Percentiles rank a stretch among this genome's conserved stretches.
These are phyloP conservation scores for Channa argus DNA, from an alignment of 2,113 vertebrate species.

Conservation along the genomic window DNA sequence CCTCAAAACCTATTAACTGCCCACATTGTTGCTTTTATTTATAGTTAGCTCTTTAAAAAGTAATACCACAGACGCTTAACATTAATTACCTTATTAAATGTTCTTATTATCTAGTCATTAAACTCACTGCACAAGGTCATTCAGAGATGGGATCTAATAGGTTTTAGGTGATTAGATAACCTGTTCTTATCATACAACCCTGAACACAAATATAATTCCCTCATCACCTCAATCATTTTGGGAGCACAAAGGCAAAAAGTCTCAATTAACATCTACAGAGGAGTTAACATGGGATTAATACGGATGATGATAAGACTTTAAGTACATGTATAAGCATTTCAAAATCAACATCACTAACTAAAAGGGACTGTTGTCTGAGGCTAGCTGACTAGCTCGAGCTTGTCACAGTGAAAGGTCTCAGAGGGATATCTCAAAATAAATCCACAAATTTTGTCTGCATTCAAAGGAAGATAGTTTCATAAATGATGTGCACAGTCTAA, in stretches of 20 bases:
- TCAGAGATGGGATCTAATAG: neutral
- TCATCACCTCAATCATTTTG: neutral
- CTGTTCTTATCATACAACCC: neutral
- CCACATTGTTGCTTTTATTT: neutral
- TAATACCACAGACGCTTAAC: neutral
- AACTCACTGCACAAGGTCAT: too few species aligned
- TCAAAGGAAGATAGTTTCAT: conserved; percentile 17
- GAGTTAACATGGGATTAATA: neutral
- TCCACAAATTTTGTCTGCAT: neutral
- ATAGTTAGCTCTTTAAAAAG: too few species aligned
- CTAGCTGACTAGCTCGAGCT: neutral
- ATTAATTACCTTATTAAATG: too few species aligned
- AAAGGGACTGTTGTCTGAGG: neutral
- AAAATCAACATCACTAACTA: neutral
- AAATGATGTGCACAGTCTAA: conserved; percentile 1
- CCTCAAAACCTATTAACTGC: neutral
- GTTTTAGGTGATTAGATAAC: neutral
- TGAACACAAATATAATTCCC: neutral
- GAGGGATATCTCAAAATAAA: conserved; percentile 24
- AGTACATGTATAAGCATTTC: neutral
- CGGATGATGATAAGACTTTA: neutral
- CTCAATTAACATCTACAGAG: neutral
- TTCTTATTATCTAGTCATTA: too few species aligned
- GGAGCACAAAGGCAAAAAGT: neutral
- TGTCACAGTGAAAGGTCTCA: conserved; percentile 15